Evolutionary conservation across 2,888 invertebrate genomes (phyloP), one percentile per base, ranked within the genome.

Genomic region (Agrilus mali): DNA sequence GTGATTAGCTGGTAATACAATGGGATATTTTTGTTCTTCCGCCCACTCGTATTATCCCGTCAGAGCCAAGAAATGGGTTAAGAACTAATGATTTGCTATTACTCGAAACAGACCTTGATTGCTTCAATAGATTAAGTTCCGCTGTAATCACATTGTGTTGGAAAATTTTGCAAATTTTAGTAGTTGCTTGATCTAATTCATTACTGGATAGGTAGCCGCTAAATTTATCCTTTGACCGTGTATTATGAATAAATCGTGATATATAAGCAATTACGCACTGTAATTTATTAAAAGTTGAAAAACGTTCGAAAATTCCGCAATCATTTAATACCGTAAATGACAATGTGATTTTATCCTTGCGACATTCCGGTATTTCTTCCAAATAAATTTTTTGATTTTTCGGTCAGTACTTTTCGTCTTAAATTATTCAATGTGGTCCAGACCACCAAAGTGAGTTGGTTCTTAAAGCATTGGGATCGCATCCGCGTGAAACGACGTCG

Each of bases 31-130:
- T n/a, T n/a, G 31, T 36, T 45, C 36, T 27, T 40, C 49, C 47
- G 13, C 50, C 46, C 35, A 48, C 44, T 36, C 47, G 40, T n/a
- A 52, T 10, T 8, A 47, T 43, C 5, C 39, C 43, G 8, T 37
- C 10, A 8, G n/a, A n/a, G n/a, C 55, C 52, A 5, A 54, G n/a
- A 35, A 49, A 53, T 7, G 51, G 51, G 35, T 48, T 51, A 3
- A 55, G 35, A 4, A 33, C 27, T 17, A 48, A 22, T 5, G 46
- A 10, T 35, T 43, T 40, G 32, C 48, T 48, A 12, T 39, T 39
- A 14, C 37, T 35, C 10, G 15, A 41, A 7, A 16, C 14, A n/a
- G 16, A 22, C 16, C n/a, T 41, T 35, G 33, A 17, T 10, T 5
- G 33, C 16, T 38, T 14, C 6, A 41, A 41, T 14, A 7, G 41